Evolutionary conservation across 2,797 vertebrate genomes (phyloP), one percentile per base, ranked within the genome.

Genomic region (Hylomyscus alleni): DNA sequence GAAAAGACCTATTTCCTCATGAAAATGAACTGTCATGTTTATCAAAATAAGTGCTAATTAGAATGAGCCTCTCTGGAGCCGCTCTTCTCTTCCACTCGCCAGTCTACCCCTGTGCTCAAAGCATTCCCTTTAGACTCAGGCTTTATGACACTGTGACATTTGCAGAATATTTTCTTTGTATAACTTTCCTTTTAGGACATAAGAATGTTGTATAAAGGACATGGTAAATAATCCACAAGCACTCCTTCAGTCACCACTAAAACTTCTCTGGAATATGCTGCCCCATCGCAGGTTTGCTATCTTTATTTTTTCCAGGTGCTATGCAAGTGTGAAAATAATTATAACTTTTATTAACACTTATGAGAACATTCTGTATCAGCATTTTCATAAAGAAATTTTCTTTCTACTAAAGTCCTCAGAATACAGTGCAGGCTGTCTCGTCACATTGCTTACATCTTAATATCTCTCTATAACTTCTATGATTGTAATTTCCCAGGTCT

Each of bases 381-480:
- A 60, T 93, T 94, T 93, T 96, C 54, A 97, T 76, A 72, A 93
- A 87, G 29, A 86, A 10, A 13, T 60, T 81, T 95, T 84, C 24
- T 92, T 95, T 92, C 24, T 95, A 52, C 87, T 54, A 89, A 80
- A 62, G 11, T 65, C 6, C 60, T 90, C 2, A 60, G 62, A n/a
- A 44, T 50, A 19, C 34, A 37, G 50, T 60, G 34, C 69, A 22
- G 44, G 14, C 6, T 14, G 37, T 89, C 40, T 62, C 20, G 11
- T 84, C 93, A 60, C 86, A 15, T 29, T 31, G 24, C 85, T 95
- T 89, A 37, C 72, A 80, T 84, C 9, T 37, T 72, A 80, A 77
- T 86, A 54, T 73, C 9, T 26, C 47, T 56, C 60, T 58, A 22
- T 52, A 65, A 67, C 84, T 94, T 92, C 12, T 52, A 13, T 62